Conservation (phyloP, 2,888 invertebrate genomes). For the Pterostichus madidus region DNA sequence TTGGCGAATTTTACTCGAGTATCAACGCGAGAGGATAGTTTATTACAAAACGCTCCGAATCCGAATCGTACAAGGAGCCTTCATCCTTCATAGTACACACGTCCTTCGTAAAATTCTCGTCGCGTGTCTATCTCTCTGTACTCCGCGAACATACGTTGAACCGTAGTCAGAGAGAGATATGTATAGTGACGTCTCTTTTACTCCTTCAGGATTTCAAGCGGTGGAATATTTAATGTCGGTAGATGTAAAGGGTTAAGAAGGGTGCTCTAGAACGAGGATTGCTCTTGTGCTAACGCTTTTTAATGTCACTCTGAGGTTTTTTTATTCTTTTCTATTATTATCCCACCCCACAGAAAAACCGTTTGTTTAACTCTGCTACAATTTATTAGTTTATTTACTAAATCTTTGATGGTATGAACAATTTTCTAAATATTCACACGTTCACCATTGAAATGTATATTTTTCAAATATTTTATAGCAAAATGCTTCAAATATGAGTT, state of each 20-base stretch:
- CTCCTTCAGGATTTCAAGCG: background rate
- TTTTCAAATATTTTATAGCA: too few relatives aligned
- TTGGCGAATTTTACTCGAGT: background rate
- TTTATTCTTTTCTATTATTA: slow-evolving; percentile 9
- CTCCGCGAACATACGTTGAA: slow-evolving; percentile 10
- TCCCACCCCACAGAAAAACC: too few relatives aligned
- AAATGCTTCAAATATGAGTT: too few relatives aligned
- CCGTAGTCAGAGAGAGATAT: slow-evolving; percentile 1
- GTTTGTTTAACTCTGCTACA: too few relatives aligned
- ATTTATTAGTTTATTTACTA: too few relatives aligned
- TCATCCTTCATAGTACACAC: slow-evolving; percentile 17
- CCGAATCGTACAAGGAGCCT: slow-evolving; percentile 25
- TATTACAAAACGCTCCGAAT: slow-evolving; percentile 45
- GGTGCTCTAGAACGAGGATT: background rate
- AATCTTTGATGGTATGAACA: too few relatives aligned
- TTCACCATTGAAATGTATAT: too few relatives aligned
- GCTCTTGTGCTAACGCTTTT: slow-evolving; percentile 14
- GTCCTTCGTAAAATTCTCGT: slow-evolving; percentile 26
- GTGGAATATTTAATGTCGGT: slow-evolving; percentile 12
- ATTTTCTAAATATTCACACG: too few relatives aligned
- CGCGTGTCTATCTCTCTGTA: slow-evolving; percentile 34
- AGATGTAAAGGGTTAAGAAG: slow-evolving; percentile 12
- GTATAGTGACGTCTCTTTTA: background rate
- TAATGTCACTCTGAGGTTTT: slow-evolving; percentile 5
- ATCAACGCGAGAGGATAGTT: background rate